Evolutionary conservation across 2,888 invertebrate genomes (phyloP), one percentile per base, ranked within the genome.

Genomic region (Acleris holmiana): DNA sequence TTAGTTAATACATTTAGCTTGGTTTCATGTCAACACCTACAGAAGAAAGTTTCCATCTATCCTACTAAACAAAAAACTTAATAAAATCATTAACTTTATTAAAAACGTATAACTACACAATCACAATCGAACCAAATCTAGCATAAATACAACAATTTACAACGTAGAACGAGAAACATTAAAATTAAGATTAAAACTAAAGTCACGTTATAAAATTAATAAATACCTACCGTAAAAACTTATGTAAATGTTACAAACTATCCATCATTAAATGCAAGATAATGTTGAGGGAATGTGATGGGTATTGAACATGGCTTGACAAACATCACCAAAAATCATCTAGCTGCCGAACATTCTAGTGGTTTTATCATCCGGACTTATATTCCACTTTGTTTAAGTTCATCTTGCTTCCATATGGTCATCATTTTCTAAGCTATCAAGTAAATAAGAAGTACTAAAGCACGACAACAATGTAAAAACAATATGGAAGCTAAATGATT

Each of bases 191-290:
- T 8, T 54, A 67, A 44, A 58, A 48, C 48, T 61, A 66, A 49
- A 51, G 13, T 54, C 56, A 49, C 44, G 58, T 61, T 62, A 62
- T 67, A 49, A 67, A 46, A 17, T 44, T 56, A 68, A 61, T 76
- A 77, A 77, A 82, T 79, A 84, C 79, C 77, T 81, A 83, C 76
- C 76, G 72, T 76, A 85, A 41, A 82, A 85, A 84, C 76, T 79
- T 77, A 78, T 81, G 85, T 85, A 86, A 79, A 64, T 25, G 56
- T 60, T 69, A 71, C 72, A 72, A 78, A 47, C 23, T 40, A 46
- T 4, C 35, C 10, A 35, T 21, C 8, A 46, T 25, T 15, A 53
- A 44, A 59, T 21, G 35, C 21, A 18, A 18, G 53, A 4, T 53
- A n/a, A n/a, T 17, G 4, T 19, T 13, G 13, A 29, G 51, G 41